Evolutionary conservation across 2,888 invertebrate species (phyloP), one percentile per base, ranked within the genome.

Genomic region (Noctua janthina): DNA sequence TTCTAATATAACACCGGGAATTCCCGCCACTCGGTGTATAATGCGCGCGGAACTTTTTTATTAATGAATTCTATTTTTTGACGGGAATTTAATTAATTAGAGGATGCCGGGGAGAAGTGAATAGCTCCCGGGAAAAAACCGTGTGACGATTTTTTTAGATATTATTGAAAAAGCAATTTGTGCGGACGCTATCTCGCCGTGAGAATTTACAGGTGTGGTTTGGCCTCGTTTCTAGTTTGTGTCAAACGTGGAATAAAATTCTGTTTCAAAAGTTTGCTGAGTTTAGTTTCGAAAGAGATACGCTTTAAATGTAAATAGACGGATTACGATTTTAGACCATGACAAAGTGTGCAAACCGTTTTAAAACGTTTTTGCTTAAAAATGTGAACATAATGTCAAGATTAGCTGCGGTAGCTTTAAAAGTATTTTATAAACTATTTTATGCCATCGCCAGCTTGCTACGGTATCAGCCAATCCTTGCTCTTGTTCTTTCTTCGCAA

Each of bases 51-150:
- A 91, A 91, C 89, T 91, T 94, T 93, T 94, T 94, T 93, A 92
- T 93, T 92, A 94, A 94, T 93, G 90, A 93, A 93, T 93, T 93
- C 91, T 92, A 94, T 94, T 94, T 94, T 93, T 93, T 91, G 91
- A 92, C 89, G 91, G 86, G 91, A 94, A 93, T 93, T 93, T 93
- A 92, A 93, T 94, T 94, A 94, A 94, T 94, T 91, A 92, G 88
- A 89, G 86, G 86, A 88, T 87, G 87, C 83, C 83, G 78, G 85
- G 88, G 82, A 84, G 66, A 87, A 86, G 67, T 83, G 87, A 87
- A 85, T 68, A 43, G 83, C 81, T 79, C 76, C 79, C 72, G 83
- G 77, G 79, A 83, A 82, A 86, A 86, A 83, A 80, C n/a, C 46
- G 83, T 78, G 83, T 66, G 79, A 67, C 54, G 59, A 79, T 64